Base-by-base conservation (phyloP, 2,888 invertebrate species). In the Hirtodrosophila alboralis region DNA sequence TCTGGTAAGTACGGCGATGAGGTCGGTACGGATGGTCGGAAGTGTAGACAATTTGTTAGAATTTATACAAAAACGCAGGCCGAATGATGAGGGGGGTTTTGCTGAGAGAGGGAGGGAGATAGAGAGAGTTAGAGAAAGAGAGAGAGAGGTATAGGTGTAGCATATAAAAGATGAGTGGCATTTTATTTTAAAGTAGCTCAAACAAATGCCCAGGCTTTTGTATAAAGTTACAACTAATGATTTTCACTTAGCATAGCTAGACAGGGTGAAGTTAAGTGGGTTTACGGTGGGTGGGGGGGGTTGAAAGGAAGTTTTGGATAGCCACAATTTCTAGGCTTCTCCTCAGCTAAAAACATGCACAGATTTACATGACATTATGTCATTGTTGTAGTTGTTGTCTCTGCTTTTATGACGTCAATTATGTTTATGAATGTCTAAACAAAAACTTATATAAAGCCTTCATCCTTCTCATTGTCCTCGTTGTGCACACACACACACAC, bases 1-100 rank as follows among this genome's bases (percentile, higher is more conserved):
- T 38, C 12, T 1, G 14, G 6, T 45, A 34, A 13, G 26, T 8
- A 7, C 37, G 5, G 30, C 18, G 48, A 18, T 28, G 58, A 53
- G 38, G 47, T 26, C 33, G 54, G 53, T 28, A 57, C 36, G 63
- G 61, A 40, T 49, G 72, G 58, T 65, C 81, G 81, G 86, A 81
- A 81, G 86, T 81, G 81, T 81, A 81, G 81, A 81, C 86, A 81
- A 81, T 81, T 81, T 81, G 81, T 81, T 81, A 86, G 81, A 81
- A 84, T 81, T 86, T 83, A 75, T 84, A 84, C 72, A 79, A 79
- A 83, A 81, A 71, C 68, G 62, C 74, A 73, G 74, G 47, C 74
- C 62, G 48, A 78, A 72, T 67, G 61, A 60, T 66, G 67, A n/a
- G n/a, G n/a, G n/a, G n/a, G n/a, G 14, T 43, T 21, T 33, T 21